Evolutionary conservation across 2,888 invertebrate species (phyloP), one percentile per base, ranked within the genome.

Genomic region (Vannuccia rotundouncinata): DNA sequence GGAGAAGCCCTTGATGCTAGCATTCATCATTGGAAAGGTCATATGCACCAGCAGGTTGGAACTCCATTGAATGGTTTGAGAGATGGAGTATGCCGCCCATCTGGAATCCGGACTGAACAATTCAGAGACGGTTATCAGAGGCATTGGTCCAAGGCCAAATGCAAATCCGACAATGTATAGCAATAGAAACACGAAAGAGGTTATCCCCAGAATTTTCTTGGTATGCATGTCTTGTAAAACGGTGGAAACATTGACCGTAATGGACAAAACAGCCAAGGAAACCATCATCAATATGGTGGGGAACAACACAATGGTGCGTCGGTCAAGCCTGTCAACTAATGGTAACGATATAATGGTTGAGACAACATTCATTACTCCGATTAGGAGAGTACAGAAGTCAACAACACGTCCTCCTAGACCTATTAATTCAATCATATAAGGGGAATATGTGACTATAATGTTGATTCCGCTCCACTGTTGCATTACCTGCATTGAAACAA

Each of bases 21-120:
- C n/a, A 77, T 79, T 79, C 29, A 79, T 77, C 74, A 22, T 77
- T 0, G 79, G 79, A 29, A 29, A 95, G 86, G 95, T 95, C 91
- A 97, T 94, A 91, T 95, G 95, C 89, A 97, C 95, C 87, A 95
- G 94, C 91, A 96, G 95, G 90, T 97, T 95, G 91, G 96, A 96
- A 94, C 96, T 95, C 90, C 97, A 97, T 86, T 96, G 95, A 85
- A 96, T 92, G 17, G 92, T 92, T 1, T 94, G 93, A 0, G 95
- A 94, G 1, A 95, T 91, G 0, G 93, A 92, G 17, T 94, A 92
- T 17, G 95, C 95, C 0, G 92, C 91, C 0, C 94, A 93, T 75
- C 95, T 89, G 0, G 94, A 92, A 0, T 92, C 91, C 82, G 94
- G 94, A 84, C 96, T 95, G 90, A 95, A 96, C 83, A 97, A 92